Conservation (phyloP, 2,797 vertebrate species). For the Poeciliopsis turneri region DNA sequence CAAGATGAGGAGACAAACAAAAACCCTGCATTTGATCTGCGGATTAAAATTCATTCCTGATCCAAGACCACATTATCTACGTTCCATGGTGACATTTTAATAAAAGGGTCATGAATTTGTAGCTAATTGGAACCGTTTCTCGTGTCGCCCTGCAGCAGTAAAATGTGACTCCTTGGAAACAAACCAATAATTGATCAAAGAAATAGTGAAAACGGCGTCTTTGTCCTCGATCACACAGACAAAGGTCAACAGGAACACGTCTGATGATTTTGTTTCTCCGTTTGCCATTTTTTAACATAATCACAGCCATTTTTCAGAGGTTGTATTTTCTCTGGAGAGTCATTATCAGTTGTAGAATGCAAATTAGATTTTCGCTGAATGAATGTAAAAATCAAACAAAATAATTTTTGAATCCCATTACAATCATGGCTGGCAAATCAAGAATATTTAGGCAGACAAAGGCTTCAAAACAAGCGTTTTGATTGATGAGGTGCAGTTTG, state of each 20-base stretch:
- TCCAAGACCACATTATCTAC: neutral
- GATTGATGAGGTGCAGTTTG: conserved; percentile 9
- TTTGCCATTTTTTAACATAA: conserved; percentile 31
- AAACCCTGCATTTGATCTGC: neutral
- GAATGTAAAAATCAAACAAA: conserved; percentile 41
- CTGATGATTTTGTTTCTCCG: conserved; percentile 14
- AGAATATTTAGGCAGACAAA: conserved; percentile 33
- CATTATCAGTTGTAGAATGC: conserved; percentile 36
- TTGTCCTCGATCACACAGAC: neutral
- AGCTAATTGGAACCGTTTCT: conserved; percentile 3
- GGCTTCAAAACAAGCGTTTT: conserved; percentile 10
- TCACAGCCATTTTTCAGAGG: conserved; percentile 43
- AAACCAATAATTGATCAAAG: conserved; percentile 1
- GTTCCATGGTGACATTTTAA: neutral
- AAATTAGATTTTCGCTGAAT: conserved; percentile 40
- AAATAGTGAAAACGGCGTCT: conserved; percentile 1
- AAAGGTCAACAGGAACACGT: conserved; percentile 25
- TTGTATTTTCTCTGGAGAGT: conserved; percentile 31
- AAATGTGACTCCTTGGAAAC: neutral
- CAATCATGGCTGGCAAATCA: conserved; percentile 50
- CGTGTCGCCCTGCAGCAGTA: neutral
- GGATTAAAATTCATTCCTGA: neutral
- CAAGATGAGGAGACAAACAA: neutral
- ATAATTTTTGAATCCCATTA: conserved; percentile 51
- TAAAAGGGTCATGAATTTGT: neutral